Base-by-base conservation (phyloP, 2,797 vertebrate species). In the Aselliscus stoliczkanus region DNA sequence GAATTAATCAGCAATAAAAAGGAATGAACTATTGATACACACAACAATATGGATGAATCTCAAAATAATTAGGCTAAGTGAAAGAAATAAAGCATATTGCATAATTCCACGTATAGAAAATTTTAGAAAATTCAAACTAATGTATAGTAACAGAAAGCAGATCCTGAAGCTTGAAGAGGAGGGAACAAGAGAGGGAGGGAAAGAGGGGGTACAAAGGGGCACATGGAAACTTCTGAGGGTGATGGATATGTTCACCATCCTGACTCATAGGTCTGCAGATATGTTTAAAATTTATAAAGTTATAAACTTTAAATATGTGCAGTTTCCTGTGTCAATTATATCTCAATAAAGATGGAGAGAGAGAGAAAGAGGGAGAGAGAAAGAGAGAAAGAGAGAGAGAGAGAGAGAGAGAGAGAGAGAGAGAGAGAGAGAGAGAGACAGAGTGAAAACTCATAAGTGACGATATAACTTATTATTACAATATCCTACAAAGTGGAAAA, bases 391-490 rank as follows among this genome's bases (percentile, higher is more conserved):
- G 39, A 56, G 37, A 39, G n/a, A 80, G 18, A 69, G 23, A 27
- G 23, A 58, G 47, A 56, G 37, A 39, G 27, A 80, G 25, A 69
- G 58, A 95, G 29, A 72, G 25, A n/a, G n/a, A n/a, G n/a, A n/a
- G n/a, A 25, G 56, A 58, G 56, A 58, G 23, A 27, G 23, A 58
- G 47, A 56, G 37, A 39, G 27, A 80, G 25, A 69, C 52, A 95
- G 29, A 72, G 25, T 67, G 27, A 73, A 90, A 96, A 97, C 83
- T 84, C 58, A 60, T 96, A 94, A 98, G 90, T 97, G 96, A 98
- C 97, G 77, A 90, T 77, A 56, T 64, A 92, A 75, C 44, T 75
- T 69, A 75, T 44, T 72, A 85, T 76, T 47, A 44, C 54, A 44
- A 77, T 6, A 80, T 11, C 42, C 47, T 50, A 23, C 5, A n/a